These are phyloP conservation scores for Lasaia peninsularis DNA, from an alignment of 1,140 invertebrate genomes.

Conservation along the genomic window DNA sequence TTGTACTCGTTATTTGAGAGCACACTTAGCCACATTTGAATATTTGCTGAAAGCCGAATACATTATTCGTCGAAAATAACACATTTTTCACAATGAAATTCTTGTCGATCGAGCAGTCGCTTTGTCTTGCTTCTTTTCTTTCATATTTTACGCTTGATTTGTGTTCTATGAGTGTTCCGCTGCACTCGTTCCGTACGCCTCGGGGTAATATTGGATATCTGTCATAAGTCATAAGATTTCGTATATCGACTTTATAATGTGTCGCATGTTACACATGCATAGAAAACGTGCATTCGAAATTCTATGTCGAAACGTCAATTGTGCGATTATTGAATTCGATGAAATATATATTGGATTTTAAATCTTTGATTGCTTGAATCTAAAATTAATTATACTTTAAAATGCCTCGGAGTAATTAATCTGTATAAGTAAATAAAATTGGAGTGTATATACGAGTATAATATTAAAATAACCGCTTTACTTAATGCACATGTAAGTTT, in stretches of 20 bases:
- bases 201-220: constrained; percentile 50
- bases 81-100: constrained; percentile 61
- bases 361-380: too few species aligned
- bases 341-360: not conserved
- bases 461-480: too few species aligned
- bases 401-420: too few species aligned
- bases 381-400: too few species aligned
- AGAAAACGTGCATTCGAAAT: constrained; percentile 10
- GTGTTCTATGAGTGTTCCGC: constrained; percentile 52
- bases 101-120: constrained; percentile 52
- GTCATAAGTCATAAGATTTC: constrained; percentile 55
- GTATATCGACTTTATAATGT: constrained; percentile 46
- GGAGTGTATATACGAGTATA: too few species aligned
- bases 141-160: constrained; percentile 57
- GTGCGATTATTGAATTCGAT: constrained; percentile 9
- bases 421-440: too few species aligned
- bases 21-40: not conserved
- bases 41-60: constrained; percentile 47
- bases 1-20: not conserved
- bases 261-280: constrained; percentile 27
- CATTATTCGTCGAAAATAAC: constrained; percentile 60
- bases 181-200: constrained; percentile 33
- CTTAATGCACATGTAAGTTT: too few species aligned
- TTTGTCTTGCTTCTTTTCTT: constrained; percentile 55
- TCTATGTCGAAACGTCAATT: constrained; percentile 5